Conservation (phyloP, 2,113 vertebrate genomes). For the Epinephelus fuscoguttatus region DNA sequence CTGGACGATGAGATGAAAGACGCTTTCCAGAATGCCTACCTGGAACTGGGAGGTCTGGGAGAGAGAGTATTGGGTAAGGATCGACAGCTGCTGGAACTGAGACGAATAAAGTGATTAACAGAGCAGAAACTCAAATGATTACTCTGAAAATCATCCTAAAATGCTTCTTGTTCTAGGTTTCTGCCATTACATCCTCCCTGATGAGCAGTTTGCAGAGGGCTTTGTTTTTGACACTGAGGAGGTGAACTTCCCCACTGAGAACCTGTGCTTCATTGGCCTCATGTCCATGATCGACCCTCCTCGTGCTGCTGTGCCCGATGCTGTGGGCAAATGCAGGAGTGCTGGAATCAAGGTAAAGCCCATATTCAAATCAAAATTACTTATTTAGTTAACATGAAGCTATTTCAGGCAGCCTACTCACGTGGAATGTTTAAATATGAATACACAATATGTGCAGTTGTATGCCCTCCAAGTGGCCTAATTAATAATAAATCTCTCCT, state of each 20-base stretch:
- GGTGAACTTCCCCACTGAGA: slow-evolving; percentile 91
- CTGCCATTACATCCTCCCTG: slow-evolving; percentile 88
- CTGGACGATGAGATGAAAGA: slow-evolving; percentile 93
- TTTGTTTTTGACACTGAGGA: slow-evolving; percentile 91
- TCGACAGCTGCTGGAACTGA: not conserved
- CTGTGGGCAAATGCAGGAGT: slow-evolving; percentile 94
- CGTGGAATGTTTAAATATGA: not conserved
- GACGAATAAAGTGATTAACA: not conserved
- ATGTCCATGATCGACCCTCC: slow-evolving; percentile 97
- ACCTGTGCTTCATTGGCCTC: slow-evolving; percentile 95
- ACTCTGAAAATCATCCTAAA: not conserved
- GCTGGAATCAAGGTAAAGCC: slow-evolving; percentile 92
- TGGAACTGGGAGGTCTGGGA: slow-evolving; percentile 92
- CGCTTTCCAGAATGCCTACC: slow-evolving; percentile 95
- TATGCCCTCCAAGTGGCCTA: not conserved
- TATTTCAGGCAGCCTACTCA: not conserved
- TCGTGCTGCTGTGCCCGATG: slow-evolving; percentile 90
- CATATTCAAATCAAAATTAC: not conserved
- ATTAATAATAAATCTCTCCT: not conserved
- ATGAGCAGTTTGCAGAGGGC: slow-evolving; percentile 88
- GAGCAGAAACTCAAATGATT: not conserved
- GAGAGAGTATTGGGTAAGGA: slow-evolving; percentile 90
- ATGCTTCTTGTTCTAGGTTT: slow-evolving; percentile 84
- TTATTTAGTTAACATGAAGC: not conserved
- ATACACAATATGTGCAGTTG: not conserved